phyloP scores from a whole-genome alignment of 2,888 invertebrate species.

The Empis livida region DNA sequence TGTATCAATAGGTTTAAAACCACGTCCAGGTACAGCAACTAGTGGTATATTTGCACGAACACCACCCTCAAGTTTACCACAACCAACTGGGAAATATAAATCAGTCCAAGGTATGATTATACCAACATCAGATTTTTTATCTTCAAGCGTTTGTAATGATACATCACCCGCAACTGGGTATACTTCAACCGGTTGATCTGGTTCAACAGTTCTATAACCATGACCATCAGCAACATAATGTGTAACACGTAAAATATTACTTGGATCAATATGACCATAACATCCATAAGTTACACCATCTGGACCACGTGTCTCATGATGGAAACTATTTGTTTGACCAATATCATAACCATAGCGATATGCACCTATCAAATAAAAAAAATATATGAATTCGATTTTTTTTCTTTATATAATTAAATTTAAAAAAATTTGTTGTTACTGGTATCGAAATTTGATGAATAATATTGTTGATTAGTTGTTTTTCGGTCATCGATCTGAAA shows the following conservation, averaged over 20 bases:
- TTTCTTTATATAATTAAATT: slow-evolving; percentile 10
- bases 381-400: background rate
- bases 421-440: slow-evolving; percentile 43
- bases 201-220: slow-evolving; percentile 61
- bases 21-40: slow-evolving; percentile 13
- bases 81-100: slow-evolving; percentile 59
- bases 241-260: slow-evolving; percentile 50
- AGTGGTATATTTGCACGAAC: slow-evolving; percentile 25
- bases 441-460: slow-evolving; percentile 60
- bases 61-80: slow-evolving; percentile 42
- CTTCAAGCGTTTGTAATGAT: slow-evolving; percentile 16
- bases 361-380: slow-evolving; percentile 38
- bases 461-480: slow-evolving; percentile 58
- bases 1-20: slow-evolving; percentile 6
- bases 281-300: slow-evolving; percentile 70
- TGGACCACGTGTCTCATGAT: slow-evolving; percentile 62
- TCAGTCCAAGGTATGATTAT: slow-evolving; percentile 51
- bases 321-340: slow-evolving; percentile 61
- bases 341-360: slow-evolving; percentile 70
- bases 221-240: slow-evolving; percentile 67
- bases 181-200: slow-evolving; percentile 54
- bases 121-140: slow-evolving; percentile 34
- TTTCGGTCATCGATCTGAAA: slow-evolving; percentile 59
- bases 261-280: slow-evolving; percentile 62
- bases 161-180: slow-evolving; percentile 22